Conservation (phyloP, 2,797 vertebrate genomes). For the Crenuchus spilurus region DNA sequence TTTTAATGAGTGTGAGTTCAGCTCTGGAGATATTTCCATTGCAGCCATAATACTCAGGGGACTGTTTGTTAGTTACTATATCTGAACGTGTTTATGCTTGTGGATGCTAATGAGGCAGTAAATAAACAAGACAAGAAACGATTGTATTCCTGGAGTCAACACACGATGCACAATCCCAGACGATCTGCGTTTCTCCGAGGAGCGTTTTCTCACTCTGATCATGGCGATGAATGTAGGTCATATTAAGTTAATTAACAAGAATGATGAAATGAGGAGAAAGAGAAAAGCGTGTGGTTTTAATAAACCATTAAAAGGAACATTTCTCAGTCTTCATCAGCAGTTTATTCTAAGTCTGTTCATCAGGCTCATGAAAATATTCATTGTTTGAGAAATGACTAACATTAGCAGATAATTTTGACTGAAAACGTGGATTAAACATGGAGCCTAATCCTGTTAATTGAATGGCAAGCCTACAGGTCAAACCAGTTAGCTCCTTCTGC, state of each 20-base stretch:
- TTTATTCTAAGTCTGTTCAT: slow-evolving; percentile 36
- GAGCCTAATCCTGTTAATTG: slow-evolving; percentile 30
- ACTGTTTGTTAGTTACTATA: slow-evolving; percentile 62
- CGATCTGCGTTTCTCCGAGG: slow-evolving; percentile 54
- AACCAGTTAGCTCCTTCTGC: slow-evolving; percentile 11
- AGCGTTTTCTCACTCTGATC: slow-evolving; percentile 57
- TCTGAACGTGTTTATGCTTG: slow-evolving; percentile 59
- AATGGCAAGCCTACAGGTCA: slow-evolving; percentile 31
- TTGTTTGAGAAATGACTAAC: slow-evolving; percentile 21
- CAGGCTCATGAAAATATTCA: slow-evolving; percentile 31
- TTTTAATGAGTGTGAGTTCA: slow-evolving; percentile 28
- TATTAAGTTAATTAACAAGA: slow-evolving; percentile 75
- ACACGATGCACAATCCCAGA: slow-evolving; percentile 35
- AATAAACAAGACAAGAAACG: slow-evolving; percentile 54
- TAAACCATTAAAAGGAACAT: slow-evolving; percentile 64
- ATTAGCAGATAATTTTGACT: slow-evolving; percentile 30
- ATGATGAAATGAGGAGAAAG: slow-evolving; percentile 83
- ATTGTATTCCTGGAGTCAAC: slow-evolving; percentile 45
- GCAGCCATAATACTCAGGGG: slow-evolving; percentile 53
- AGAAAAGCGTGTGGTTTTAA: slow-evolving; percentile 70
- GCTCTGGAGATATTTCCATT: slow-evolving; percentile 22
- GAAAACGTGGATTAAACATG: slow-evolving; percentile 10
- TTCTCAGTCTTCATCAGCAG: slow-evolving; percentile 42
- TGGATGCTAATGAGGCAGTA: slow-evolving; percentile 67
- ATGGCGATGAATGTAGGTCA: slow-evolving; percentile 67